A percentile compares a stretch with the other conserved stretches of the same genome.
These are phyloP conservation scores for Dione juno DNA, from an alignment of 2,888 invertebrate genomes.

Conservation along the genomic window DNA sequence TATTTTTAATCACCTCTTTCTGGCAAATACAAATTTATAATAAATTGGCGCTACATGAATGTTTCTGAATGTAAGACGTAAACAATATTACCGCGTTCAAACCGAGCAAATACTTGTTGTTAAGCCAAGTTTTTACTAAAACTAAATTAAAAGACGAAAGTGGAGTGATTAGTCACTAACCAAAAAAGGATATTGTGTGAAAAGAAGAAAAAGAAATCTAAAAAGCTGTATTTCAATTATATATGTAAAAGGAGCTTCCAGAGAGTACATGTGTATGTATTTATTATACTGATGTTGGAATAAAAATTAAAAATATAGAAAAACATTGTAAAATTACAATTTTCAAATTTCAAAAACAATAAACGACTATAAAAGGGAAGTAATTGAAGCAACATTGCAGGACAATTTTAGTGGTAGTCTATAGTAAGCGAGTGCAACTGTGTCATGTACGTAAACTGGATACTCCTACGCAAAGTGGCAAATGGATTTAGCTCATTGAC, in stretches of 20 bases:
- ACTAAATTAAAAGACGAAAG: not conserved
- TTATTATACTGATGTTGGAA: too few species aligned
- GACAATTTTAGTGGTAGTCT: constrained; percentile 18
- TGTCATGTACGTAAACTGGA: constrained; percentile 20
- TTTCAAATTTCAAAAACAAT: constrained; percentile 13
- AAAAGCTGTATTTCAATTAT: too few species aligned
- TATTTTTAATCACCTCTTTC: not conserved
- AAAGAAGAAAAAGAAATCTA: too few species aligned
- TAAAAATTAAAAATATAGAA: too few species aligned
- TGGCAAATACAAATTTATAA: not conserved
- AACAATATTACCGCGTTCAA: not conserved
- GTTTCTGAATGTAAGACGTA: not conserved
- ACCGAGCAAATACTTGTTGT: constrained; percentile 3
- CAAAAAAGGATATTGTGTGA: too few species aligned
- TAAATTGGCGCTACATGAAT: not conserved
- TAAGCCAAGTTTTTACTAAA: not conserved
- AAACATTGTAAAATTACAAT: not conserved
- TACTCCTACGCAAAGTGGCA: constrained; percentile 20
- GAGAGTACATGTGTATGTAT: too few species aligned
- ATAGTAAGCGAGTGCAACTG: not conserved
- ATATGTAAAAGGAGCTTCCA: too few species aligned
- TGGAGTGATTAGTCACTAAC: too few species aligned
- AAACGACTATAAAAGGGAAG: constrained; percentile 3
- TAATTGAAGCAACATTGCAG: constrained; percentile 20
- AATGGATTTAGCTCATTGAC: constrained; percentile 23